Evolutionary conservation across 2,113 vertebrate species (phyloP).

Genomic region (Acrocephalus arundinaceus): DNA sequence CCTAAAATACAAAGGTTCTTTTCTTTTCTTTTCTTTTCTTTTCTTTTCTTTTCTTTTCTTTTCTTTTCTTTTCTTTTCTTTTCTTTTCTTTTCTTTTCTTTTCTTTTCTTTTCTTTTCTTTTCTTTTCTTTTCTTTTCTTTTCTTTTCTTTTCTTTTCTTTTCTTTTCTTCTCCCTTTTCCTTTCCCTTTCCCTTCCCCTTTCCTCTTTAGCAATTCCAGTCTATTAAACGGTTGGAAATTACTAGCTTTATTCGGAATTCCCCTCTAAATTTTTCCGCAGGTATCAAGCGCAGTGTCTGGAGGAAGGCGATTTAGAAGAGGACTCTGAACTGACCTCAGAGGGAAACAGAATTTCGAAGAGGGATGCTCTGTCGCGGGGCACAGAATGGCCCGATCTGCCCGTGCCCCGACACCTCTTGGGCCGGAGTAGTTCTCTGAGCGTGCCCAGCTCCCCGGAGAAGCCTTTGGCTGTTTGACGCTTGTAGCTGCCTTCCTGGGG

Average conservation of each 20-base stretch:
- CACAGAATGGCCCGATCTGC: accelerated
- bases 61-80: accelerated
- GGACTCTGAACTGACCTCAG: not conserved
- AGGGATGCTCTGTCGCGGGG: not conserved
- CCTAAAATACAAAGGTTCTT: not conserved
- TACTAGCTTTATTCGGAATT: not conserved
- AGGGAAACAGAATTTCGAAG: not conserved
- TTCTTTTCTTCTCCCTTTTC: too few species aligned
- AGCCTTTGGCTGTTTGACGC: not conserved
- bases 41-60: too few species aligned
- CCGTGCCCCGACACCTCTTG: not conserved
- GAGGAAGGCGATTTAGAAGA: not conserved
- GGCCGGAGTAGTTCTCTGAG: not conserved
- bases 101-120: too few species aligned
- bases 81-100: too few species aligned
- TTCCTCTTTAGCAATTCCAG: not conserved
- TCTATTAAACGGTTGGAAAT: not conserved
- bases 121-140: too few species aligned
- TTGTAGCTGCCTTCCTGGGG: not conserved
- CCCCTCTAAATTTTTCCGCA: not conserved
- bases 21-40: too few species aligned
- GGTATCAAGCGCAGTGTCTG: not conserved
- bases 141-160: too few species aligned
- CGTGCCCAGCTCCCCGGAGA: accelerated
- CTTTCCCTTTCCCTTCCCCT: too few species aligned